Evolutionary conservation across 2,113 vertebrate species (phyloP).

Genomic region (Dicaeum eximium): DNA sequence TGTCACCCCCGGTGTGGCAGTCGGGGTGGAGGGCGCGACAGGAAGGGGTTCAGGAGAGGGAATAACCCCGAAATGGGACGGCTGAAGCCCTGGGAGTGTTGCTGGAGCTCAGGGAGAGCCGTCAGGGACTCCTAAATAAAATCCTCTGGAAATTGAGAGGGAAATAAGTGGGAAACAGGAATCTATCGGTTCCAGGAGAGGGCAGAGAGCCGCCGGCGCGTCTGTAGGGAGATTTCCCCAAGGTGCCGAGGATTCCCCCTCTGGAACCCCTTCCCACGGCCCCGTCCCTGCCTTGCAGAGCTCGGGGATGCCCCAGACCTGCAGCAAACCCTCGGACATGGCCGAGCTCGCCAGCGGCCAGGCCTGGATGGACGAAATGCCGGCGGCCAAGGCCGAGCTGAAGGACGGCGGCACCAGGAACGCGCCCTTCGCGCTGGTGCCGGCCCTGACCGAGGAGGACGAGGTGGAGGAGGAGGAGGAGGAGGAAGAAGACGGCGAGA

Average conservation of each 20-base stretch:
- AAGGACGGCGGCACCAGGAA: slow-evolving; percentile 76
- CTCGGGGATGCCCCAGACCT: slow-evolving; percentile 87
- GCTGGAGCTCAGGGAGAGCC: not conserved
- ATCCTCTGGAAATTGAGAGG: fast-evolving
- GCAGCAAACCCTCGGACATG: slow-evolving; percentile 76
- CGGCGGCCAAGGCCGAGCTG: slow-evolving; percentile 79
- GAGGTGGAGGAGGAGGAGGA: slow-evolving; percentile 70
- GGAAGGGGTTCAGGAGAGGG: fast-evolving
- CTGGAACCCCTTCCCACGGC: fast-evolving
- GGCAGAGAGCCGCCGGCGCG: fast-evolving
- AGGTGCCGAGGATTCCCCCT: fast-evolving
- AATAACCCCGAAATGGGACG: not conserved
- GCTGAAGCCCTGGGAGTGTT: not conserved
- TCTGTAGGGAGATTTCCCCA: not conserved
- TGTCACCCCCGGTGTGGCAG: fast-evolving
- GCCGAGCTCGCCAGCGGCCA: slow-evolving; percentile 80
- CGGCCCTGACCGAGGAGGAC: slow-evolving; percentile 74
- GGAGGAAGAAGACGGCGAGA: slow-evolving; percentile 72
- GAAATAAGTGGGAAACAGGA: fast-evolving
- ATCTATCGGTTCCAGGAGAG: fast-evolving
- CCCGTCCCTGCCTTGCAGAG: slow-evolving; percentile 47
- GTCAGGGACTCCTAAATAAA: fast-evolving
- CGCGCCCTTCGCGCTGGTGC: slow-evolving; percentile 65
- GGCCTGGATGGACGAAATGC: slow-evolving; percentile 80
- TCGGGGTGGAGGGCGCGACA: fast-evolving